phyloP scores from a whole-genome alignment of 1,140 invertebrate genomes.

The Centruroides vittatus region DNA sequence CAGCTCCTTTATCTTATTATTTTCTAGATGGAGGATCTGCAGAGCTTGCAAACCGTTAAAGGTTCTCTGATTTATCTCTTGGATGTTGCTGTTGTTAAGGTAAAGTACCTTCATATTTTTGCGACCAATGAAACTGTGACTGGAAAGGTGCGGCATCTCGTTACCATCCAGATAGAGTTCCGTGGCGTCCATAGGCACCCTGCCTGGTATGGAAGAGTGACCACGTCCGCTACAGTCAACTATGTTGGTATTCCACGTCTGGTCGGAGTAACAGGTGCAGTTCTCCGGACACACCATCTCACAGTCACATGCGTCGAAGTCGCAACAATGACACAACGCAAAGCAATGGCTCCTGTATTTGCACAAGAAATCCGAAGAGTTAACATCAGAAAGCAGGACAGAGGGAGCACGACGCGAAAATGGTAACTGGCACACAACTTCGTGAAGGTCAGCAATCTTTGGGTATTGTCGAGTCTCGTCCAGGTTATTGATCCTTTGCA shows the following conservation, averaged over 20 bases:
- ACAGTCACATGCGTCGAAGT: conserved; percentile 88
- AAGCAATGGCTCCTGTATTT: conserved; percentile 85
- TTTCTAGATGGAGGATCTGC: conserved; percentile 65
- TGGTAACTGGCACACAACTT: conserved; percentile 51
- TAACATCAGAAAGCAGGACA: conserved; percentile 42
- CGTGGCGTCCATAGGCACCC: conserved; percentile 85
- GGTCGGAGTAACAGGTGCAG: conserved; percentile 74
- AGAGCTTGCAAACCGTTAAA: conserved; percentile 75
- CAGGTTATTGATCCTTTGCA: conserved; percentile 55
- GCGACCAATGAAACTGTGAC: conserved; percentile 78
- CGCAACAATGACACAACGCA: conserved; percentile 81
- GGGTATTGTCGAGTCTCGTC: conserved; percentile 59
- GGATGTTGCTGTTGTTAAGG: conserved; percentile 70
- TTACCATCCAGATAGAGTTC: conserved; percentile 85
- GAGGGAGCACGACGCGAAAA: conserved; percentile 13
- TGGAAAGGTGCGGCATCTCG: conserved; percentile 62
- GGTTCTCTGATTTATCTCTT: conserved; percentile 75
- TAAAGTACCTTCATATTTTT: conserved; percentile 75
- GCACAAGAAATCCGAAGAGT: conserved; percentile 71
- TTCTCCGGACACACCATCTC: conserved; percentile 86
- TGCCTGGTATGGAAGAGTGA: conserved; percentile 49
- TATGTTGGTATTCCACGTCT: conserved; percentile 82
- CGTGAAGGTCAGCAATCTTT: conserved; percentile 68
- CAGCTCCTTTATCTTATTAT: conserved; percentile 62
- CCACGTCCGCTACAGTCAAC: conserved; percentile 57